Evolutionary conservation across 2,113 vertebrate species (phyloP).

Genomic region (Sinocyclocheilus maitianheensis): DNA sequence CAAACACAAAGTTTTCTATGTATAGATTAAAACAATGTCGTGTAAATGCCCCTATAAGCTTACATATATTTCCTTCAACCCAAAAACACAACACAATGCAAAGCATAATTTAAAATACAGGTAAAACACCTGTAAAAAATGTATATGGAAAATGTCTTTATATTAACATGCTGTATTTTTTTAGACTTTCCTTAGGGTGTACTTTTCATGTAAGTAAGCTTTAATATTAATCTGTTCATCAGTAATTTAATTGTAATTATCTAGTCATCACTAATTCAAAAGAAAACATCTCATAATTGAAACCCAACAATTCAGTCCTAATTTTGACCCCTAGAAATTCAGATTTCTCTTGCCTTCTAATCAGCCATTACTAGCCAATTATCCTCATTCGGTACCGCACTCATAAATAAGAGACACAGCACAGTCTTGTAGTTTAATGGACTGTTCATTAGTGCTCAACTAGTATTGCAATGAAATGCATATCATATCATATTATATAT

Average conservation of each 20-base stretch:
- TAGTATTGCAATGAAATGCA: background rate
- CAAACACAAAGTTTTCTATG: too few species aligned
- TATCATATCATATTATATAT: too few species aligned
- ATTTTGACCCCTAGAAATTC: background rate
- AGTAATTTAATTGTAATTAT: background rate
- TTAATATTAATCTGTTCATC: background rate
- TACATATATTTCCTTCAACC: too few species aligned
- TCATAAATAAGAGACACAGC: slow-evolving; percentile 16
- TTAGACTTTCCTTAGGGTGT: too few species aligned
- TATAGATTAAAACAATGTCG: too few species aligned
- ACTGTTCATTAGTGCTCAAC: background rate
- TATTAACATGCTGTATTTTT: too few species aligned
- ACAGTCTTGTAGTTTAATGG: background rate
- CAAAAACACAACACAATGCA: too few species aligned
- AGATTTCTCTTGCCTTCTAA: background rate
- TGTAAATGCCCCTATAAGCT: too few species aligned
- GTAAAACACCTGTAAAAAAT: too few species aligned
- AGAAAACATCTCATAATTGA: background rate
- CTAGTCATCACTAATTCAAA: background rate
- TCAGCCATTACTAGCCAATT: slow-evolving; percentile 25
- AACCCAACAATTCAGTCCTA: background rate
- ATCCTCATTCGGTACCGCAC: background rate
- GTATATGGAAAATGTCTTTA: too few species aligned
- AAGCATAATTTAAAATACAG: too few species aligned
- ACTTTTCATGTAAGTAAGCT: background rate